Conservation (phyloP, 2,113 vertebrate genomes). For the Chascanopsetta lugubris region DNA sequence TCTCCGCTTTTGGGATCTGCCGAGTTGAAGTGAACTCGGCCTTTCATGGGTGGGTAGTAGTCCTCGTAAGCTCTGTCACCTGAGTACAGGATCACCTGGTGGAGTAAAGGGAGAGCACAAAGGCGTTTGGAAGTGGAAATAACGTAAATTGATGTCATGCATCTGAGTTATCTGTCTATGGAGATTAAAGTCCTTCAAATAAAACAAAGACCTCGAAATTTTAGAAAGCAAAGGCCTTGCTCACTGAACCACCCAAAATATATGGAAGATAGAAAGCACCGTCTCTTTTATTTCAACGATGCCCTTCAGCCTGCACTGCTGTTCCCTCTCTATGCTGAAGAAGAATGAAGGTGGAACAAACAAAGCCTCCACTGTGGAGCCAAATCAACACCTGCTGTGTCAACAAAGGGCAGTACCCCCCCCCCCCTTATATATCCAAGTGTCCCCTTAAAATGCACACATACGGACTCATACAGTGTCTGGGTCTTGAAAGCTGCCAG, state of each 20-base stretch:
- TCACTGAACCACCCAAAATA: slow-evolving; percentile 42
- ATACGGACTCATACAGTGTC: slow-evolving; percentile 1
- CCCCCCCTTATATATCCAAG: slow-evolving; percentile 4
- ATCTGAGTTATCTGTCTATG: background rate
- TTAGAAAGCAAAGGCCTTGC: slow-evolving; percentile 20
- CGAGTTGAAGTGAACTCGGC: slow-evolving; percentile 88
- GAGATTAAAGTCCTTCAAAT: slow-evolving; percentile 5
- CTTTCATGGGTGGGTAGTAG: slow-evolving; percentile 81
- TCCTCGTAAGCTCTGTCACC: slow-evolving; percentile 86
- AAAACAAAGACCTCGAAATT: slow-evolving; percentile 31
- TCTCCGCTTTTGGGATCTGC: slow-evolving; percentile 88
- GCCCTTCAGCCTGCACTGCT: slow-evolving; percentile 62
- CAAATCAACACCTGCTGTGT: slow-evolving; percentile 75
- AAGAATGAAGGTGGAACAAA: slow-evolving; percentile 64
- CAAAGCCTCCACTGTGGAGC: slow-evolving; percentile 68
- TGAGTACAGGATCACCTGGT: slow-evolving; percentile 90
- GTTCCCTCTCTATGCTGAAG: slow-evolving; percentile 52
- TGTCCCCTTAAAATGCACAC: background rate
- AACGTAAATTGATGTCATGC: slow-evolving; percentile 1
- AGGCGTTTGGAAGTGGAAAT: slow-evolving; percentile 11
- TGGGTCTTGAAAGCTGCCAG: slow-evolving; percentile 31
- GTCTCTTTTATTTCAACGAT: slow-evolving; percentile 45
- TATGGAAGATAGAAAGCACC: slow-evolving; percentile 29
- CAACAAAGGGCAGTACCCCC: slow-evolving; percentile 55
- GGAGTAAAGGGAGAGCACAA: background rate